phyloP scores from a whole-genome alignment of 2,797 vertebrate species.

The Ptychobarbus kaznakovi region DNA sequence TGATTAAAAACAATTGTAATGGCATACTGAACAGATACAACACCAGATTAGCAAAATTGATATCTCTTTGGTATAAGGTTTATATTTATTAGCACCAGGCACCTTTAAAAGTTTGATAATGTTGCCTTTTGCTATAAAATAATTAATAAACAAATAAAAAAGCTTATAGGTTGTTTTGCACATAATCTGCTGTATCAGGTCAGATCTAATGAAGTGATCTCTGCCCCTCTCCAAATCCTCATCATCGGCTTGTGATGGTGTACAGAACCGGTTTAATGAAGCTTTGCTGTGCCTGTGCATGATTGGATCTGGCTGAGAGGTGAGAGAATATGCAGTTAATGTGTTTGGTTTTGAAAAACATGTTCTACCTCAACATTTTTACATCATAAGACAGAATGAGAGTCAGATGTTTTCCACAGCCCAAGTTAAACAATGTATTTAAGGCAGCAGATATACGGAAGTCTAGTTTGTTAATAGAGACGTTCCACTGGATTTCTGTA shows the following conservation, averaged over 20 bases:
- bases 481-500: neutral
- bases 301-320: neutral
- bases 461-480: neutral
- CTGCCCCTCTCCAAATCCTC: constrained; percentile 8
- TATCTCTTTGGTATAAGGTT: neutral
- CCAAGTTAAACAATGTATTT: neutral
- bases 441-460: neutral
- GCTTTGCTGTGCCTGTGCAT: neutral
- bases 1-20: neutral
- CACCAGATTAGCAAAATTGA: neutral
- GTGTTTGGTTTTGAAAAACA: neutral
- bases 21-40: neutral
- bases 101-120: neutral
- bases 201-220: constrained; percentile 13
- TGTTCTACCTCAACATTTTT: neutral
- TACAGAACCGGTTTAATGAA: constrained; percentile 8
- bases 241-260: constrained; percentile 1
- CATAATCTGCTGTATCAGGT: neutral
- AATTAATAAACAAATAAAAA: neutral
- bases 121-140: neutral
- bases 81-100: neutral
- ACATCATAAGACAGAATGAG: neutral
- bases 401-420: neutral
- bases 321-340: neutral
- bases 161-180: neutral